Percentiles rank a stretch among this genome's conserved stretches.
Conservation (phyloP, 2,113 vertebrate species). For the Syrmaticus mikado region DNA sequence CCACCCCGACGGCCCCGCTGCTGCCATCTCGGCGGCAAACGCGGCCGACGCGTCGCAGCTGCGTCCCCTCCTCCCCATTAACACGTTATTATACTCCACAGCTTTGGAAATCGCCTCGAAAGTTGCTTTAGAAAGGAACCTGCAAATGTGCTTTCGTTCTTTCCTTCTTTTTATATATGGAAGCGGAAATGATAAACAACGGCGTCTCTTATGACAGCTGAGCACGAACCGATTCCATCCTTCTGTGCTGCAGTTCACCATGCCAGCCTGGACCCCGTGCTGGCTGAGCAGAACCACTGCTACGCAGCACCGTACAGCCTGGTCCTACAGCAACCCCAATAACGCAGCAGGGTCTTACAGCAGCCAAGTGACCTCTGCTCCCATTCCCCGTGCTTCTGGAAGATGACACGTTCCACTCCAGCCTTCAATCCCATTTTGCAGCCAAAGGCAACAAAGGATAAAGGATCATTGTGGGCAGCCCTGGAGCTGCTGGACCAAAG, state of each 20-base stretch:
- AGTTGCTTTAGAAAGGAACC: not conserved
- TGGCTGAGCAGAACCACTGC: not conserved
- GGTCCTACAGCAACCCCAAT: too few relatives aligned
- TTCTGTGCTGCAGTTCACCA: fast-evolving
- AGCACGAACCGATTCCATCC: not conserved
- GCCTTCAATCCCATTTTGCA: not conserved
- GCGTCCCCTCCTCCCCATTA: not conserved
- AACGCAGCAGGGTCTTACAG: not conserved
- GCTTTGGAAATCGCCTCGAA: not conserved
- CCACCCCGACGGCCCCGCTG: constrained; percentile 6
- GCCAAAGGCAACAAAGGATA: not conserved
- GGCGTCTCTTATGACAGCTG: not conserved
- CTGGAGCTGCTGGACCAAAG: not conserved
- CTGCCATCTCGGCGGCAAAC: not conserved
- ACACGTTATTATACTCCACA: not conserved
- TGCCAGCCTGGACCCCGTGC: fast-evolving
- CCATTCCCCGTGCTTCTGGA: not conserved
- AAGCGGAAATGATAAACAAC: not conserved
- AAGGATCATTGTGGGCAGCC: not conserved
- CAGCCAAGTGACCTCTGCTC: not conserved
- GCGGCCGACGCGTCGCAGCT: not conserved
- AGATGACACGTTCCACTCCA: not conserved
- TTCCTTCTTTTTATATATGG: not conserved
- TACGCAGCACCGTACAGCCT: not conserved
- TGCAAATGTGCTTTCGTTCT: not conserved